Evolutionary conservation across 2,888 invertebrate genomes (phyloP).

Genomic region (Metallyticus violacea): DNA sequence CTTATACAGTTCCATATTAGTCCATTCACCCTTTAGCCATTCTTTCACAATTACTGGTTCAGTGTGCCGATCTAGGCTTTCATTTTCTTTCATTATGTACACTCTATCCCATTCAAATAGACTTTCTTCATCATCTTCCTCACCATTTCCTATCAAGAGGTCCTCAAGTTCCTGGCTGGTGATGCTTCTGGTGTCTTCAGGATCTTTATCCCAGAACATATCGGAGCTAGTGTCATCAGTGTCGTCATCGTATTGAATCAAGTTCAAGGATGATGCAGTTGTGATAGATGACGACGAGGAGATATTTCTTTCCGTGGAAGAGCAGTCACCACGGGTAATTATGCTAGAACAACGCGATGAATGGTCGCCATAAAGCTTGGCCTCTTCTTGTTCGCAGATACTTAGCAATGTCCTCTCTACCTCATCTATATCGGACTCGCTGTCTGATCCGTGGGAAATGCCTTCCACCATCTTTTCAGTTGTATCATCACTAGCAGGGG

Average conservation of each 20-base stretch:
- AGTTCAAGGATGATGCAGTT: neutral
- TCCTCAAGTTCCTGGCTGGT: constrained; percentile 8
- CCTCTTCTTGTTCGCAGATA: neutral
- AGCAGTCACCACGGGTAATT: neutral
- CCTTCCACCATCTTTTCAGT: neutral
- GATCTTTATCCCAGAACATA: neutral
- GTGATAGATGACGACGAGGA: neutral
- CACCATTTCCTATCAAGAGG: neutral
- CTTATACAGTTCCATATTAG: neutral
- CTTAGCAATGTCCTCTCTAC: neutral
- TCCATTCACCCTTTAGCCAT: neutral
- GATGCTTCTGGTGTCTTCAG: neutral
- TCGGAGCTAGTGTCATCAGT: neutral
- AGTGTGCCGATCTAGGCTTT: neutral
- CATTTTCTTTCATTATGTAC: neutral
- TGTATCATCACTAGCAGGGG: neutral
- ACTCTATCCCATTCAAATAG: neutral
- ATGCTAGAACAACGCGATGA: neutral
- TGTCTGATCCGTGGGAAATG: neutral
- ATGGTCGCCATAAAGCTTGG: neutral
- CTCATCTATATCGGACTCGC: neutral
- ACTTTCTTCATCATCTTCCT: neutral
- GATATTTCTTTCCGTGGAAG: neutral
- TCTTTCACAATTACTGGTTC: neutral
- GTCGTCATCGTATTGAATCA: neutral